Evolutionary conservation across 1,140 invertebrate species (phyloP).

Genomic region (Acromyrmex echinatior): DNA sequence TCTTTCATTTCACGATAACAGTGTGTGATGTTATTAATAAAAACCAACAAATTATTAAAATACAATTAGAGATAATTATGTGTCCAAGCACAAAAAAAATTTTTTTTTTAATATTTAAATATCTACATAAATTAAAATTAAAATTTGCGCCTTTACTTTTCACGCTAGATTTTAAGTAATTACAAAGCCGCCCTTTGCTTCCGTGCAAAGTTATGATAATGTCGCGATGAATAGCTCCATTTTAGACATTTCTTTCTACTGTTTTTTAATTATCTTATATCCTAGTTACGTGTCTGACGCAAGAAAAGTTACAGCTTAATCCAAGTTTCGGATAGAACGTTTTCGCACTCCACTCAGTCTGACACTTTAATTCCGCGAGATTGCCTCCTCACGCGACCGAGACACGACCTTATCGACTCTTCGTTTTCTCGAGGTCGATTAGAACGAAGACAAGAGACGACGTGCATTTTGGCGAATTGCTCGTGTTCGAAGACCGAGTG

Average conservation of each 20-base stretch:
- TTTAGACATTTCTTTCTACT: neutral
- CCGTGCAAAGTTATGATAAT: neutral
- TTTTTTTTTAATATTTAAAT: neutral
- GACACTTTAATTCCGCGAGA: constrained; percentile 60
- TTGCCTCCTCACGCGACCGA: constrained; percentile 38
- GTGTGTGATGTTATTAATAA: neutral
- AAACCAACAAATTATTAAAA: neutral
- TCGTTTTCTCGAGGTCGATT: constrained; percentile 58
- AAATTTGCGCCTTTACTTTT: neutral
- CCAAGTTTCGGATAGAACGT: constrained; percentile 33
- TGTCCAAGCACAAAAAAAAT: neutral
- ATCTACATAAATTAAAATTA: neutral
- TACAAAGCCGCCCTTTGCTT: neutral
- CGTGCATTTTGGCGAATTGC: constrained; percentile 76
- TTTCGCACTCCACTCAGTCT: constrained; percentile 2
- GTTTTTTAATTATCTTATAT: constrained; percentile 16
- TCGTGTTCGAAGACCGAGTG: constrained; percentile 58
- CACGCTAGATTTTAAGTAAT: neutral
- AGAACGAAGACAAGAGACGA: constrained; percentile 57
- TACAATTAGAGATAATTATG: neutral
- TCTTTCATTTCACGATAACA: constrained; percentile 3
- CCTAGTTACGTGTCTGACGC: neutral
- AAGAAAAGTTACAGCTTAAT: constrained; percentile 29
- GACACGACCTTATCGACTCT: constrained; percentile 52
- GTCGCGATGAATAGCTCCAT: neutral